phyloP scores from a whole-genome alignment of 2,113 vertebrate genomes.

The Steatornis caripensis region DNA sequence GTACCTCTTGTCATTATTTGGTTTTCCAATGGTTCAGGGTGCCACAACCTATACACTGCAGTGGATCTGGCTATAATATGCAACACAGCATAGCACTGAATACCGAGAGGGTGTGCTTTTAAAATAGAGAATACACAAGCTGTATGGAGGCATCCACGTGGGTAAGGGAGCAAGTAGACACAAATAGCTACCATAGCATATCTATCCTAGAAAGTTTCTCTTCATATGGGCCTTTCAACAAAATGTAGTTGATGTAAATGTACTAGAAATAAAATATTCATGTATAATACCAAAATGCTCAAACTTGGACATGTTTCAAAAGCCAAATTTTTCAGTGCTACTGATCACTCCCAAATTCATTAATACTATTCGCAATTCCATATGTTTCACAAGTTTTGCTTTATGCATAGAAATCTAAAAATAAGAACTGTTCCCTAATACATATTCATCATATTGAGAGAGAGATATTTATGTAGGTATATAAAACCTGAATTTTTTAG shows the following conservation, averaged over 20 bases:
- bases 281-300: background rate
- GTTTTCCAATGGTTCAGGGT: background rate
- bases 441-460: background rate
- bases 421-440: background rate
- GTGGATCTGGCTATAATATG: background rate
- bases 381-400: background rate
- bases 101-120: background rate
- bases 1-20: background rate
- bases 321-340: background rate
- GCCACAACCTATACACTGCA: background rate
- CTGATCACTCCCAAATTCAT: background rate
- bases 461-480: too few species aligned
- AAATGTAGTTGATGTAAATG: background rate
- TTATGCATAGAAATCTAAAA: background rate
- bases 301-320: background rate
- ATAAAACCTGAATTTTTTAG: background rate
- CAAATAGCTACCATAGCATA: background rate
- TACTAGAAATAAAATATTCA: background rate
- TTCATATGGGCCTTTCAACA: background rate
- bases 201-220: background rate
- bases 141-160: background rate
- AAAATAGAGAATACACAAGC: background rate
- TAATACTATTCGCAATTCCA: background rate
- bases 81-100: background rate
- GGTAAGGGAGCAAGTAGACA: background rate